Evolutionary conservation across 92 coral and sea anemone species (phyloP).

Genomic region (Micromussa lordhowensis): DNA sequence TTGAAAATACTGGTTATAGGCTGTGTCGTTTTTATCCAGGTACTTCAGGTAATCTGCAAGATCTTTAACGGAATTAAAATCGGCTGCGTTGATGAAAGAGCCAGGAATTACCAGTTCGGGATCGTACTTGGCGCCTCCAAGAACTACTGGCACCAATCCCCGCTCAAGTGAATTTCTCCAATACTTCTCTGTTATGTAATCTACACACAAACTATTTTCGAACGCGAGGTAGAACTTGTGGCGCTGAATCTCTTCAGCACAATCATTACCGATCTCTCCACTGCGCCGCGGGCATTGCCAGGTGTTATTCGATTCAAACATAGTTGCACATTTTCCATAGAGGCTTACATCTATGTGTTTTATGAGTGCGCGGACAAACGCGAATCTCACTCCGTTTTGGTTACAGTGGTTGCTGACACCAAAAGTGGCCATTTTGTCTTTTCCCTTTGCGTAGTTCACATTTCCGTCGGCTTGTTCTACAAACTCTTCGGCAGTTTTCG

Average conservation of each 20-base stretch:
- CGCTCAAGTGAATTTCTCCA: slow-evolving; percentile 48
- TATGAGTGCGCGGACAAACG: slow-evolving; percentile 21
- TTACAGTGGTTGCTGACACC: slow-evolving; percentile 24
- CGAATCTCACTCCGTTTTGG: background rate
- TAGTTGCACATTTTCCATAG: slow-evolving; percentile 9
- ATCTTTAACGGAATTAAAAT: slow-evolving; percentile 52
- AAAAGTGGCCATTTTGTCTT: slow-evolving; percentile 24
- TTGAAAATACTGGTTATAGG: slow-evolving; percentile 63
- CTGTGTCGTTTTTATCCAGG: slow-evolving; percentile 63
- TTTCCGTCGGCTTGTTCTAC: background rate
- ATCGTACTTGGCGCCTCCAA: slow-evolving; percentile 53
- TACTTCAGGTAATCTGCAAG: slow-evolving; percentile 62
- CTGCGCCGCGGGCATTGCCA: background rate
- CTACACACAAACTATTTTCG: slow-evolving; percentile 55
- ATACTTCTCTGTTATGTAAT: slow-evolving; percentile 73
- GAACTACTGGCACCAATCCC: slow-evolving; percentile 52
- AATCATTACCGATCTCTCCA: background rate
- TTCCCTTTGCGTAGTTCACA: slow-evolving; percentile 1
- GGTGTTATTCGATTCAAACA: background rate
- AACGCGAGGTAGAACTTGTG: slow-evolving; percentile 65
- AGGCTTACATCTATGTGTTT: background rate
- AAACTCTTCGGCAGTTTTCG: background rate
- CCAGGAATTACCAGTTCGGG: slow-evolving; percentile 60
- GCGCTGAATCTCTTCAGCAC: slow-evolving; percentile 7
- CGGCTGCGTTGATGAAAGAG: slow-evolving; percentile 67